Percentiles rank a stretch among this genome's conserved stretches.
These are phyloP conservation scores for Protomyctophum bolini DNA, from an alignment of 2,113 vertebrate species.

Conservation along the genomic window DNA sequence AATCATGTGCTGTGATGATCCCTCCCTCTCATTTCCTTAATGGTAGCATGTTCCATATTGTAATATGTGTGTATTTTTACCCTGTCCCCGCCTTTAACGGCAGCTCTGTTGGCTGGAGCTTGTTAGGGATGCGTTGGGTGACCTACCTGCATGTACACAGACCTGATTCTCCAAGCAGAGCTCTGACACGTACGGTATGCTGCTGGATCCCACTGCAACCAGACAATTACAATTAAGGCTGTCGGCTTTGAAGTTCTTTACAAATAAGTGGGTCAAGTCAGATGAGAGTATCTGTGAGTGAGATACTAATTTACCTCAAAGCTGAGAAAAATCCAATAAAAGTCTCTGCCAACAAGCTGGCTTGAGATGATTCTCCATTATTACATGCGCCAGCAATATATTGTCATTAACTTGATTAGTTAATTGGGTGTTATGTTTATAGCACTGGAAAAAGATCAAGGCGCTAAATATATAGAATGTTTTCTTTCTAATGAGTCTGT, in stretches of 20 bases:
- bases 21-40: conserved; percentile 44
- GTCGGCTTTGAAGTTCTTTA: conserved; percentile 52
- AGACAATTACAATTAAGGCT: conserved; percentile 50
- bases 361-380: conserved; percentile 4
- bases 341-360: conserved; percentile 3
- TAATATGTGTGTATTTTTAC: conserved; percentile 14
- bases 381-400: background rate
- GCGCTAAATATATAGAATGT: background rate
- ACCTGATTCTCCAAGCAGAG: conserved; percentile 22
- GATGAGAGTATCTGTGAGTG: conserved; percentile 50
- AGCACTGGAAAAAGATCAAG: background rate
- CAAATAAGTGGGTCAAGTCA: conserved; percentile 60
- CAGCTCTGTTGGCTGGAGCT: conserved; percentile 35
- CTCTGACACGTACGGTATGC: background rate
- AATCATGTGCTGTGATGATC: conserved; percentile 23
- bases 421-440: conserved; percentile 12
- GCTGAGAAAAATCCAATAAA: conserved; percentile 43
- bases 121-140: conserved; percentile 14
- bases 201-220: conserved; percentile 29
- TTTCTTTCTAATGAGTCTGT: conserved; percentile 14
- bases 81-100: conserved; percentile 37
- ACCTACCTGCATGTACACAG: conserved; percentile 30
- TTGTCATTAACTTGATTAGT: background rate
- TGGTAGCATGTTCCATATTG: conserved; percentile 31
- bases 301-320: conserved; percentile 47